Conservation (phyloP, 2,888 invertebrate species). For the Drosophila paramelanica region DNA sequence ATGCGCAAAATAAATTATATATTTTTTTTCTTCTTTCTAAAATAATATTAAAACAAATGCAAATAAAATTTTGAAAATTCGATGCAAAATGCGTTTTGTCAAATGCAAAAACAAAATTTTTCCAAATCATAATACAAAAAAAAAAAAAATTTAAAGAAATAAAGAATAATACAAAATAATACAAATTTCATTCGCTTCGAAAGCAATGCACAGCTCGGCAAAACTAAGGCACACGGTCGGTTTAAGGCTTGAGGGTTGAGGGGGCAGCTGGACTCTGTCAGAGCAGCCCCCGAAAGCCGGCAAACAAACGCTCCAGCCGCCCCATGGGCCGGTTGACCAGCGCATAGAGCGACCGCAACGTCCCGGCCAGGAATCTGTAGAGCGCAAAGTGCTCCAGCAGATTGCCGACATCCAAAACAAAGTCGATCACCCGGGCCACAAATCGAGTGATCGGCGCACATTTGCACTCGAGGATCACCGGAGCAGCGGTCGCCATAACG, state of each 20-base stretch:
- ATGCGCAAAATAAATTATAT: constrained; percentile 57
- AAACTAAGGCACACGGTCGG: constrained; percentile 35
- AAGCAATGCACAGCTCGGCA: constrained; percentile 31
- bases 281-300: constrained; percentile 66
- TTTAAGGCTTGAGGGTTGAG: constrained; percentile 14
- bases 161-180: constrained; percentile 40
- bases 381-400: constrained; percentile 82
- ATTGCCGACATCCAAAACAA: constrained; percentile 82
- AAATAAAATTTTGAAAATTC: constrained; percentile 54
- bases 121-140: constrained; percentile 58
- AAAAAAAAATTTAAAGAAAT: constrained; percentile 37
- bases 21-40: constrained; percentile 29
- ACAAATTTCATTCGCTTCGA: constrained; percentile 48
- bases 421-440: constrained; percentile 83
- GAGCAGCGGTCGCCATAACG: constrained; percentile 1
- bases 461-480: constrained; percentile 75
- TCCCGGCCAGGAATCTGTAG: constrained; percentile 82
- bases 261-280: constrained; percentile 41
- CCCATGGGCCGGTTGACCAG: constrained; percentile 79
- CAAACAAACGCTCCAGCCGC: constrained; percentile 69
- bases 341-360: constrained; percentile 77
- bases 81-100: constrained; percentile 79
- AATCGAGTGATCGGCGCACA: constrained; percentile 85
- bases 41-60: constrained; percentile 61
- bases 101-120: constrained; percentile 78